Base-by-base conservation (phyloP, 2,797 vertebrate genomes). In the Sebastes melanostomus region DNA sequence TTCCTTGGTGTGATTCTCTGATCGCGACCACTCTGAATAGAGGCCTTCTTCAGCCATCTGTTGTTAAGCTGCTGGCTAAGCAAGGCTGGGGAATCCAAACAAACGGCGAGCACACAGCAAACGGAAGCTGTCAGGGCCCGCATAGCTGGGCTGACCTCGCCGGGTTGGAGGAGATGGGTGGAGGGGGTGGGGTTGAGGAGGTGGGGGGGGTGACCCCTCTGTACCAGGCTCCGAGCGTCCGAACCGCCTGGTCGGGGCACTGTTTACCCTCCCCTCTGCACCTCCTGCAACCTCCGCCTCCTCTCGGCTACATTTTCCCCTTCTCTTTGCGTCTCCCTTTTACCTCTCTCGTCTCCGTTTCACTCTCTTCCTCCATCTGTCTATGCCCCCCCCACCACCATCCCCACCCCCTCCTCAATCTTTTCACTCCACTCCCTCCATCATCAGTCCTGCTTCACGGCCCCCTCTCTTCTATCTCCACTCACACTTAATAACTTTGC, bases 11-110 rank as follows among this genome's bases (percentile, higher is more conserved):
- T 85, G 93, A 94, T 96, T 96, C 96, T 96, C 96, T 95, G 94
- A 95, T 95, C 77, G 81, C 86, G 90, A 91, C 92, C 91, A 85
- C 85, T 84, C 94, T 96, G 96, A 96, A 97, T 97, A 93, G 95
- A 96, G 96, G 96, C 96, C 96, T 96, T 96, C 95, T 95, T 87
- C 86, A 95, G 96, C 97, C 97, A 97, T 97, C 97, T 97, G 97
- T 97, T 98, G 96, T 97, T 96, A 97, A 97, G 97, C 97, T 97
- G 96, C 96, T 94, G 95, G 96, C 95, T 90, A 96, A 96, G 96
- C 96, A 96, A 97, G 95, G 94, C 96, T 95, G 94, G 94, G 92
- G 95, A 97, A 96, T 96, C 96, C 96, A 98, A 98, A 97, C 97
- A 98, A 96, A 97, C 95, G 92, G 86, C 87, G 93, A 94, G 95